phyloP scores from a whole-genome alignment of 2,888 invertebrate genomes.

The Drosophila rellima region DNA sequence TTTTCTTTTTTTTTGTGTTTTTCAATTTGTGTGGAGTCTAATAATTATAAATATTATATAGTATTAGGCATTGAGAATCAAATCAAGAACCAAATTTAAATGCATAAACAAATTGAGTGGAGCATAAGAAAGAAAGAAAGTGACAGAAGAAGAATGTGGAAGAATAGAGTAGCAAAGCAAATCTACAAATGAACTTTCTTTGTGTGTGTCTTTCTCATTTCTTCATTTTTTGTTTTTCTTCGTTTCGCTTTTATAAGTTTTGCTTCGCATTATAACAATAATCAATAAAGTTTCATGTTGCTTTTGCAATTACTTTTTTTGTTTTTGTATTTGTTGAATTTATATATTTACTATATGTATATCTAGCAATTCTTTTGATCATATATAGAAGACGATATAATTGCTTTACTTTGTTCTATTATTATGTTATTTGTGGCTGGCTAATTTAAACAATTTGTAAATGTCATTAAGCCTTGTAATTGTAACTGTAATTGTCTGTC shows the following conservation, averaged over 20 bases:
- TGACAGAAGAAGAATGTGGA: background rate
- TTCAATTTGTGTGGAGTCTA: conserved; percentile 39
- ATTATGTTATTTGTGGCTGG: conserved; percentile 25
- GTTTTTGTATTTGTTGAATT: conserved; percentile 15
- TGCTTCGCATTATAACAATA: conserved; percentile 83
- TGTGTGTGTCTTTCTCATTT: conserved; percentile 19
- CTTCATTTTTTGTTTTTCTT: conserved; percentile 19
- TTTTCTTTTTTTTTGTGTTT: conserved; percentile 24
- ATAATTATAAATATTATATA: conserved; percentile 27
- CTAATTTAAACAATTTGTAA: conserved; percentile 38
- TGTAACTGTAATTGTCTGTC: background rate
- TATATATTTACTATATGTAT: conserved; percentile 33
- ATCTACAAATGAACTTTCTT: conserved; percentile 39
- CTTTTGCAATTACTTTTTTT: conserved; percentile 69
- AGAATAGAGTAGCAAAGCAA: conserved; percentile 38
- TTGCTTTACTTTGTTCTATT: conserved; percentile 37
- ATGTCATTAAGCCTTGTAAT: conserved; percentile 21
- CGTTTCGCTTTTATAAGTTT: conserved; percentile 40
- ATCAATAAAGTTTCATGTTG: conserved; percentile 76
- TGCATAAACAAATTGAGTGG: conserved; percentile 46
- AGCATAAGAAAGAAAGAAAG: conserved; percentile 19
- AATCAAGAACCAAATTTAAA: conserved; percentile 57
- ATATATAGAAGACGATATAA: conserved; percentile 45
- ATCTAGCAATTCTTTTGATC: conserved; percentile 46
- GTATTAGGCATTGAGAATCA: conserved; percentile 44